Percentiles rank a stretch among this genome's conserved stretches.
These are phyloP conservation scores for Dromaius novaehollandiae DNA, from an alignment of 2,113 vertebrate species.

Conservation along the genomic window DNA sequence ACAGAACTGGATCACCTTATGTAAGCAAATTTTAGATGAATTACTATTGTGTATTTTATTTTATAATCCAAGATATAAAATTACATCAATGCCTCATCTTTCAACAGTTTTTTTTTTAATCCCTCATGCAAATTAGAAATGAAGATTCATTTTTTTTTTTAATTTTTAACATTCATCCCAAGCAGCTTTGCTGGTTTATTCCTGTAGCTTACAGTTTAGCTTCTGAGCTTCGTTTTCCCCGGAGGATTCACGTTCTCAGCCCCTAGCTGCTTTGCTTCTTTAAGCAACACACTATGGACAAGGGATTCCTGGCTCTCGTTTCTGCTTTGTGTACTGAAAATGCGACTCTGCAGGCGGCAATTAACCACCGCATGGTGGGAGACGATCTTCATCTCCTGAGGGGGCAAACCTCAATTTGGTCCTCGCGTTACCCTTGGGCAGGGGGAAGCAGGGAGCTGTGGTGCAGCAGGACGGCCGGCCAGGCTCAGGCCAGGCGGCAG, in stretches of 20 bases:
- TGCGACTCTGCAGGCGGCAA: conserved; percentile 14
- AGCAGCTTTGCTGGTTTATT: conserved; percentile 71
- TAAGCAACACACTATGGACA: neutral
- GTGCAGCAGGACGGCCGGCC: no score
- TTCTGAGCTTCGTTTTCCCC: conserved; percentile 22
- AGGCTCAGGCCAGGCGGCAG: no score
- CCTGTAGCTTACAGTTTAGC: conserved; percentile 40
- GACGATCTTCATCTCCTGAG: neutral
- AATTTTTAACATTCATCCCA: conserved; percentile 33
- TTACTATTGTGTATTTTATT: conserved; percentile 61
- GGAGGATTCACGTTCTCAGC: conserved; percentile 20
- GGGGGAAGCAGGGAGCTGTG: no score
- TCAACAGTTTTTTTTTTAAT: conserved; percentile 44
- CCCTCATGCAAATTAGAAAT: conserved; percentile 66
- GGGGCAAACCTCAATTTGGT: neutral
- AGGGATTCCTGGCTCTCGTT: neutral
- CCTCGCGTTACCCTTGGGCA: conserved; percentile 20
- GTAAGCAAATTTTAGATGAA: conserved; percentile 69
- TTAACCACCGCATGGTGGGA: conserved; percentile 5
- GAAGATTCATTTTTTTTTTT: conserved; percentile 4
- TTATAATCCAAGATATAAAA: conserved; percentile 73
- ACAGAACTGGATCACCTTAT: conserved; percentile 40
- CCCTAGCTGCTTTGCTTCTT: neutral
- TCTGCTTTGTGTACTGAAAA: neutral
- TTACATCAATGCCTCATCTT: conserved; percentile 63